These are phyloP conservation scores for Spisula subtruncata DNA, from an alignment of 2,888 invertebrate species.

Conservation along the genomic window DNA sequence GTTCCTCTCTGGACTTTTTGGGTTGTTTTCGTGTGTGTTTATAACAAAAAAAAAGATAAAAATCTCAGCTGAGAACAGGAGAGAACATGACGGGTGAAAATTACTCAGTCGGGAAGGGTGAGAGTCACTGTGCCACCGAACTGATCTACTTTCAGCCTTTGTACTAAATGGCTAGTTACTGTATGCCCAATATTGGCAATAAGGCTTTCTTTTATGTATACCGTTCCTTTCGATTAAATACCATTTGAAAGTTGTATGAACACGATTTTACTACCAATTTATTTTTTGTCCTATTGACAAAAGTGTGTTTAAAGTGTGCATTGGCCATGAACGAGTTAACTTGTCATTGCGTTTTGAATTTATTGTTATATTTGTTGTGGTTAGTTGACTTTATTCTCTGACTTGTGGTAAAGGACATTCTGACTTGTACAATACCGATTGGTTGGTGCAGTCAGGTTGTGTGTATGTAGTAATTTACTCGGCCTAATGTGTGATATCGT, in stretches of 20 bases:
- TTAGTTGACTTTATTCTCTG: not conserved
- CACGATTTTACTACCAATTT: not conserved
- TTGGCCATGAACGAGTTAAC: conserved; percentile 19
- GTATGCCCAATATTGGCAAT: too few species aligned
- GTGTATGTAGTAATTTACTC: not conserved
- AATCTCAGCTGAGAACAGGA: not conserved
- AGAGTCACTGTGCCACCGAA: not conserved
- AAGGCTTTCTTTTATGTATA: not conserved
- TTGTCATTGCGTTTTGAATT: not conserved
- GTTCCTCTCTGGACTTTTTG: not conserved
- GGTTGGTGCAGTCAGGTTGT: conserved; percentile 6
- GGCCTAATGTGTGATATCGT: not conserved
- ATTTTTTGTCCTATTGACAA: not conserved
- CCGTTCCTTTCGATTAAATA: not conserved
- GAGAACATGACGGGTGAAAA: not conserved
- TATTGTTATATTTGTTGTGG: conserved; percentile 13
- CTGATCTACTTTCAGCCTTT: not conserved
- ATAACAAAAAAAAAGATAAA: not conserved
- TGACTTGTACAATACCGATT: conserved; percentile 5
- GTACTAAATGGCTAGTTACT: not conserved
- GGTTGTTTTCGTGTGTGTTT: too few species aligned
- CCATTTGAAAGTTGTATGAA: not conserved
- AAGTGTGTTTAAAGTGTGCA: not conserved
- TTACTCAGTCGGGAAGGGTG: not conserved
- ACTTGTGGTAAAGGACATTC: not conserved